Evolutionary conservation across 2,113 vertebrate species (phyloP).

Genomic region (Porphyrio hochstetteri): DNA sequence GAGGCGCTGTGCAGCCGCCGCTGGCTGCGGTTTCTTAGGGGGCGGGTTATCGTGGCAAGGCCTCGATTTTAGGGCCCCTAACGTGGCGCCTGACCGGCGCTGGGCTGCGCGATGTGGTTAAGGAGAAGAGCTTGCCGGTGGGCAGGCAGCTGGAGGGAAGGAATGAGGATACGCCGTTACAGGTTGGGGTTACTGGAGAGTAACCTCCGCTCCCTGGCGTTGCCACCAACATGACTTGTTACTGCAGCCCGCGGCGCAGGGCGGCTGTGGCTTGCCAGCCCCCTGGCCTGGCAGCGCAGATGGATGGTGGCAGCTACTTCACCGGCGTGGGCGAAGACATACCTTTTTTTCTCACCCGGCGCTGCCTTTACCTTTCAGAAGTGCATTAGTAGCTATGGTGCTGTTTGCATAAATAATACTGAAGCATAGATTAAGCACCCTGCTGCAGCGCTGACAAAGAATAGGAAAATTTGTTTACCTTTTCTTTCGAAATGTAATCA

Average conservation of each 20-base stretch:
- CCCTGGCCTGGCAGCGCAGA: neutral
- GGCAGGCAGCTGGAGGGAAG: fast-evolving
- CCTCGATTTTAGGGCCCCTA: fast-evolving
- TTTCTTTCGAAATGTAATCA: neutral
- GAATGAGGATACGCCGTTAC: neutral
- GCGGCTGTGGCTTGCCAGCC: neutral
- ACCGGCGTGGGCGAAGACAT: neutral
- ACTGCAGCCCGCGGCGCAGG: fast-evolving
- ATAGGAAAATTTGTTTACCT: neutral
- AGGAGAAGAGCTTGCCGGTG: no score
- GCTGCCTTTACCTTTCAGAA: neutral
- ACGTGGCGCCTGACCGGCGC: fast-evolving
- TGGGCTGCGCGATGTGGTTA: neutral
- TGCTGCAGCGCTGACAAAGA: neutral
- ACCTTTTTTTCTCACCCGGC: neutral
- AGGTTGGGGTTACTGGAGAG: neutral
- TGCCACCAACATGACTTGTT: fast-evolving
- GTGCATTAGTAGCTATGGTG: neutral
- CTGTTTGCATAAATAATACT: neutral
- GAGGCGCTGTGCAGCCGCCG: neutral
- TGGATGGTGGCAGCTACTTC: neutral
- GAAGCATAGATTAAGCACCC: neutral
- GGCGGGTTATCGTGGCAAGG: neutral
- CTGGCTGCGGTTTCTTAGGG: fast-evolving
- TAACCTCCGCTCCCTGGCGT: neutral